Base-by-base conservation (phyloP, 1,140 invertebrate genomes). In the Sarcophaga peregrina region DNA sequence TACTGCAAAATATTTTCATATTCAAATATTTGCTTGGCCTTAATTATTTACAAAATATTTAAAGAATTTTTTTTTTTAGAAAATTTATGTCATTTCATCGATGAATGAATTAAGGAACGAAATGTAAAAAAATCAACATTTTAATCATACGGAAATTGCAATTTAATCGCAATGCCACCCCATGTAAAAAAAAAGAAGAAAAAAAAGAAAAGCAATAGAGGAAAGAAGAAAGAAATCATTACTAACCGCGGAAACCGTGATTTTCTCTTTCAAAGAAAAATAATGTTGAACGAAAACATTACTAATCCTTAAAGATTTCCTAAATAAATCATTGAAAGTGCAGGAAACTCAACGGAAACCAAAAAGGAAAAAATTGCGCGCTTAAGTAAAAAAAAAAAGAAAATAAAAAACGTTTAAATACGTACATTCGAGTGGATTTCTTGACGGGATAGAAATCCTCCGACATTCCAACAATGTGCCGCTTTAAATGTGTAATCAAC, bases 401-500 rank as follows among this genome's bases (percentile, higher is more conserved):
- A 45, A 45, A 45, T 8, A 3, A 74, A 74, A 8, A 13, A 74
- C 13, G 45, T 74, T 78, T 50, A 78, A 50, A 78, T 78, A 48
- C 74, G 8, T 8, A 17, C 46, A 48, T n/a, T 37, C 72, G 13
- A 50, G n/a, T 50, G 17, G 10, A 25, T 78, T 78, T 15, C 17
- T 68, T 78, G 75, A 50, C 47, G 50, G 17, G n/a, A 47, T 13
- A 46, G 52, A 15, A 17, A 50, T 17, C 20, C 20, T 48, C 46
- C 45, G n/a, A 47, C 74, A 76, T 20, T 78, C 45, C 48, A 76
- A 78, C 75, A 78, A 78, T 37, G 75, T 50, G 75, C 47, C 20
- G 75, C 47, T n/a, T 78, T 78, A 78, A 78, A 25, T 78, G 75
- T 78, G 75, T 78, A 78, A 78, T 78, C 75, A 78, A 78, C 75